Evolutionary conservation across 2,797 vertebrate species (phyloP), one percentile per base, ranked within the genome.

Genomic region (Notoglanidium macrostoma): DNA sequence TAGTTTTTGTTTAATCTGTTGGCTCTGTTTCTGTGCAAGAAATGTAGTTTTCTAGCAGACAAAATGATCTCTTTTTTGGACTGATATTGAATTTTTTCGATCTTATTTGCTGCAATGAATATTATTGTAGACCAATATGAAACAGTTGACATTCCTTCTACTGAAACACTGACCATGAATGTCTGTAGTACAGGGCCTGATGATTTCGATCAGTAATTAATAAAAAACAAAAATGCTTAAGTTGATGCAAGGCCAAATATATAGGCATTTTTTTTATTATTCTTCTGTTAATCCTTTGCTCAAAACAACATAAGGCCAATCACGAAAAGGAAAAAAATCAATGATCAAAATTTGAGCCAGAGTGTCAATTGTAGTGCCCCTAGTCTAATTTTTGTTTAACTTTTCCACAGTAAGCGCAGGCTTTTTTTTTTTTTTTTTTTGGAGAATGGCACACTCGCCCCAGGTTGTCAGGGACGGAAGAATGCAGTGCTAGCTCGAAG

Each of bases 401-500:
- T 86, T 23, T 77, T 89, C 44, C 88, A 89, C 89, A 54, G 78
- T 70, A 35, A 12, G 29, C 84, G 89, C 85, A 91, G 78, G 57
- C 81, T 90, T 92, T 90, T 23, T 78, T 57, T 40, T 8, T 55
- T 57, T 78, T 32, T 77, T 32, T 10, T 89, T 85, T 88, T 59
- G 63, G 73, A 88, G 88, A 87, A 92, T 70, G 88, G 88, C 88
- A 92, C 92, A 93, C 92, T 92, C 91, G 94, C 90, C 92, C 91
- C 89, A 88, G 93, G 91, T 93, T 91, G 90, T 93, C 91, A 93
- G 89, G 88, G 85, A 90, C 86, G 90, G 93, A 95, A 94, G 92
- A 95, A 95, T 95, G 93, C 91, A 89, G 93, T 93, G 92, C 67
- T 94, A 93, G 94, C 94, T 95, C 83, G 90, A 92, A 93, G 94